Evolutionary conservation across 2,797 vertebrate genomes (phyloP).

Genomic region (Sebastes dallii): DNA sequence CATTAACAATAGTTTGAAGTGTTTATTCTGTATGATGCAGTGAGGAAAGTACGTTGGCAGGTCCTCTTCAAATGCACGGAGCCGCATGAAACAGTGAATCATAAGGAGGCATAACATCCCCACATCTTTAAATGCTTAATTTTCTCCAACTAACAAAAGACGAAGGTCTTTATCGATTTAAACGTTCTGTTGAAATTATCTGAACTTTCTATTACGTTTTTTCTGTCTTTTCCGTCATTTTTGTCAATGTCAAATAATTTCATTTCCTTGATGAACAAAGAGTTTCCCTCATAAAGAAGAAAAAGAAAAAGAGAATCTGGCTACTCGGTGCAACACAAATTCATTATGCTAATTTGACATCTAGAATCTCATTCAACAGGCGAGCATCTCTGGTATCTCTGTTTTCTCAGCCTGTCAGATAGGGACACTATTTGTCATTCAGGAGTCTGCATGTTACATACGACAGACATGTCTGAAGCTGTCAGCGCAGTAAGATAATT

Average conservation of each 20-base stretch:
- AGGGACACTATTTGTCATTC: conserved; percentile 45
- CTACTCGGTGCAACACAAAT: neutral
- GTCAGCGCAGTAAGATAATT: conserved; percentile 56
- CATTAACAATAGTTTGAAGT: neutral
- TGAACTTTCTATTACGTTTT: neutral
- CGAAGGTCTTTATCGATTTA: neutral
- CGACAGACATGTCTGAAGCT: conserved; percentile 42
- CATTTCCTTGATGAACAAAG: neutral
- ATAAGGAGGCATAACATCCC: neutral
- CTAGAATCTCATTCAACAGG: conserved; percentile 1
- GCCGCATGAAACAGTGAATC: neutral
- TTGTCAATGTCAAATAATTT: neutral
- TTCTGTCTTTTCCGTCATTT: neutral
- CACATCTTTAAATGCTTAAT: neutral
- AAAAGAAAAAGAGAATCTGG: neutral
- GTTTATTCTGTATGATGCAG: neutral
- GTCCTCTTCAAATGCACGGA: neutral
- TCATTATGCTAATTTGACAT: neutral
- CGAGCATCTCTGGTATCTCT: neutral
- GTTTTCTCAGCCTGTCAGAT: conserved; percentile 43
- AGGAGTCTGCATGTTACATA: conserved; percentile 37
- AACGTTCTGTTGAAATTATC: neutral
- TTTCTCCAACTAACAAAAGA: neutral
- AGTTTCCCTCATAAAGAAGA: neutral
- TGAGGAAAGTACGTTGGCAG: neutral